Evolutionary conservation across 2,113 vertebrate species (phyloP), one percentile per base, ranked within the genome.

Genomic region (Nyctereutes procyonoides): DNA sequence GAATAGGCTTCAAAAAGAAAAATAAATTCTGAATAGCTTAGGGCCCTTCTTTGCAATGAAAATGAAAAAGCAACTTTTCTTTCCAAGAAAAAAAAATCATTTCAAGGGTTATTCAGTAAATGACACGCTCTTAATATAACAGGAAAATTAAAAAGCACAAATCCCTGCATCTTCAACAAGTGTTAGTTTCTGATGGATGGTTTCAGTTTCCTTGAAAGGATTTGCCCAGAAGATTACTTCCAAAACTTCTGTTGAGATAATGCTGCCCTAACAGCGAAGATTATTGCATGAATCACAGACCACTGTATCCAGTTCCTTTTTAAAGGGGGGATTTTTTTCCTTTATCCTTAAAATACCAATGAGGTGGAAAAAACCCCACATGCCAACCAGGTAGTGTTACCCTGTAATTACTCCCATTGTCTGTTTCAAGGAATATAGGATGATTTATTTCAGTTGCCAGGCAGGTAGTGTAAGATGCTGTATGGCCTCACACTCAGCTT

Each of bases 141-240:
- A 98, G 98, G 98, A 98, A 98, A 98, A 93, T 96, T 95, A 69
- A 95, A 98, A 98, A 90, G 88, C 86, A 89, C 76, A 97, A 97
- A 96, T 83, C 88, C 73, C 96, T 73, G 93, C 74, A 81, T 97
- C 97, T 97, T 97, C 96, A 91, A 56, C 69, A 98, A 96, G 97
- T 96, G 95, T 88, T 95, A 62, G 73, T 93, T 63, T 55, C 77
- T 95, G 38, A 79, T 67, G 97, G 98, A 90, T 89, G 84, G 96
- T 97, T 98, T 92, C 98, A 94, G 95, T 95, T 98, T 98, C 98
- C 98, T 97, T 98, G 80, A 92, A 92, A 48, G 24, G 56, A 16
- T 82, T 58, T 79, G 19, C 73, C 60, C 67, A 73, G 35, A 53
- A 22, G 60, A 83, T 71, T 80, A 32, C 3, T 88, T 93, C 30